Conservation (phyloP, 2,888 invertebrate genomes). For the Drosophila algonquin region DNA sequence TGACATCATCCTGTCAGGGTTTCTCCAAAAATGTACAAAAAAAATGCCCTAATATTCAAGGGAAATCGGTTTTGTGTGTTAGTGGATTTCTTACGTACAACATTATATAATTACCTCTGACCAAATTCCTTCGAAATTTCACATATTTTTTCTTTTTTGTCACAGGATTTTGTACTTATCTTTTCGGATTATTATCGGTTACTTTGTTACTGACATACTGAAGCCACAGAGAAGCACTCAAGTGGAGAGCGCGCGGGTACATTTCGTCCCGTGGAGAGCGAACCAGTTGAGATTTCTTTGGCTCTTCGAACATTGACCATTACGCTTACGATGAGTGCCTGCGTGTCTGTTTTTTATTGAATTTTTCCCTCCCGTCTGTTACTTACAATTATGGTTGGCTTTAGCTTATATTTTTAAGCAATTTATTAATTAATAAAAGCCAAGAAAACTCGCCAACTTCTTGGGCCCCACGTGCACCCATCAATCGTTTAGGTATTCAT, state of each 20-base stretch:
- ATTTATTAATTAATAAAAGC: too few species aligned
- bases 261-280: constrained; percentile 1
- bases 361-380: too few species aligned
- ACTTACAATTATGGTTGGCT: too few species aligned
- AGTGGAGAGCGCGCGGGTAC: constrained; percentile 10
- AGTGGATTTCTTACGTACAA: constrained; percentile 33
- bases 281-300: not conserved
- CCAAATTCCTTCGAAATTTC: constrained; percentile 14
- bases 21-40: constrained; percentile 19
- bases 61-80: constrained; percentile 1
- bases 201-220: not conserved
- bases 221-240: constrained; percentile 12
- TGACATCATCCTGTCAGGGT: constrained; percentile 61
- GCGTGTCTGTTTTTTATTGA: too few species aligned
- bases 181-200: constrained; percentile 15
- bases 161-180: not conserved
- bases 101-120: constrained; percentile 37
- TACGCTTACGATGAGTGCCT: not conserved
- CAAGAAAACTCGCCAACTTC: too few species aligned
- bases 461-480: too few species aligned
- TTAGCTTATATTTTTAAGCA: not conserved
- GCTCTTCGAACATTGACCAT: not conserved
- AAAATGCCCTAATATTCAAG: constrained; percentile 18
- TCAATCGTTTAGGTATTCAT: not conserved
- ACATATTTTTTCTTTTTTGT: not conserved